Percentiles rank a stretch among this genome's conserved stretches.
Evolutionary conservation across 2,797 vertebrate genomes (phyloP).

Genomic region (Siniperca scherzeri): DNA sequence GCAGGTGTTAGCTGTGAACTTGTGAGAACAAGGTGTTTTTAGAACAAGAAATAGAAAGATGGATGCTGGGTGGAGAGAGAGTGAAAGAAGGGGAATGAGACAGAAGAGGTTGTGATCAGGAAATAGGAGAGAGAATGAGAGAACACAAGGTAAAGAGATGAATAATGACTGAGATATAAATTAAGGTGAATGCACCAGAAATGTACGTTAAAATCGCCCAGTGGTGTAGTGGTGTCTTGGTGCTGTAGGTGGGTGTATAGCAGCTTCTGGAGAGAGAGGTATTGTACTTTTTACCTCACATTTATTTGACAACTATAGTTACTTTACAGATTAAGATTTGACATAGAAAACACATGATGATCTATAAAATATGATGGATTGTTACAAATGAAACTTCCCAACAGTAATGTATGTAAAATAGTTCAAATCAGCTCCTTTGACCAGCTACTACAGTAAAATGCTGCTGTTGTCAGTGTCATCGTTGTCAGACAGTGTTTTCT

Average conservation of each 20-base stretch:
- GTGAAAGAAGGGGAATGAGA: neutral
- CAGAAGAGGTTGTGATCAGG: neutral
- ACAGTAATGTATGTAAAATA: neutral
- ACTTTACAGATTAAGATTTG: neutral
- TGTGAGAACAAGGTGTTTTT: neutral
- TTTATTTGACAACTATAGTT: neutral
- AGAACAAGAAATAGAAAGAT: neutral
- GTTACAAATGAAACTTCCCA: neutral
- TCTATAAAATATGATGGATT: neutral
- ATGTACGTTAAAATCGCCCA: no score
- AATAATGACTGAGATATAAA: conserved; percentile 6
- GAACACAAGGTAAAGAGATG: neutral
- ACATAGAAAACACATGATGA: neutral
- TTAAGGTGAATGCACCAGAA: neutral
- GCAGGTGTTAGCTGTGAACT: conserved; percentile 8
- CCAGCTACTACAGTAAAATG: neutral
- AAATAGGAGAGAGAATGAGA: neutral
- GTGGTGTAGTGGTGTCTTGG: no score
- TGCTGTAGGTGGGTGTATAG: no score
- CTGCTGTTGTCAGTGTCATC: neutral
- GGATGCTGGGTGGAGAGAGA: neutral
- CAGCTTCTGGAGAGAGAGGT: no score
- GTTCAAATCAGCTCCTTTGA: neutral
- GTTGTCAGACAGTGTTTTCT: neutral
- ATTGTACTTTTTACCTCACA: neutral